Base-by-base conservation (phyloP, 2,797 vertebrate species). In the Micropoecilia bifurca region DNA sequence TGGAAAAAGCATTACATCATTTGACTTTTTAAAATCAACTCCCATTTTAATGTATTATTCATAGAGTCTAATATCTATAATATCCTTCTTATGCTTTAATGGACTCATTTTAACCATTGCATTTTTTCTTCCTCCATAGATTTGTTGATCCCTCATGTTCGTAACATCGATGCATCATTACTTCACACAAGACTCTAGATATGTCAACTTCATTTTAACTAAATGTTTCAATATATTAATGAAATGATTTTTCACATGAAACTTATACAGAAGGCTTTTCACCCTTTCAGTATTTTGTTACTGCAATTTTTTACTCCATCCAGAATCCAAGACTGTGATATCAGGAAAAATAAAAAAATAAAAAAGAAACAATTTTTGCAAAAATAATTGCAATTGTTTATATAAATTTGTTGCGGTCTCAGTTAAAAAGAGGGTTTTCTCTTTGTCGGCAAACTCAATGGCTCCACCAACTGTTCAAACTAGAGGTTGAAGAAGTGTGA, bases 151-250 rank as follows among this genome's bases (percentile, higher is more conserved):
- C 61, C 66, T 88, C 86, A 88, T 90, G 84, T 77, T 83, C 53
- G 78, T 78, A 80, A 78, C 84, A 80, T 85, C 75, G 76, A 66
- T 63, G 79, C 66, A 80, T 92, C 90, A 89, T 90, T 84, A 80
- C 75, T 80, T 86, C 85, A 90, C 77, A 91, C 92, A 88, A 90
- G 85, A 90, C 90, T 91, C 80, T 83, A 92, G 85, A 83, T 88
- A 82, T 82, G 79, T 81, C 77, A 76, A 88, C 76, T 89, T 74
- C 22, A 74, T 84, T 89, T 88, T 87, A 88, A 91, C 90, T 83
- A 77, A 90, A 90, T 88, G 88, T 92, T 78, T 82, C 74, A 90
- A 90, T 88, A 90, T 93, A 92, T 91, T 83, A 89, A 79, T 76
- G 50, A 59, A 59, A 78, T 69, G 3, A 33, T 85, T 94, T 94